A percentile compares a stretch with the other conserved stretches of the same genome.
Conservation (phyloP, 2,888 invertebrate genomes). For the Bembecia ichneumoniformis region DNA sequence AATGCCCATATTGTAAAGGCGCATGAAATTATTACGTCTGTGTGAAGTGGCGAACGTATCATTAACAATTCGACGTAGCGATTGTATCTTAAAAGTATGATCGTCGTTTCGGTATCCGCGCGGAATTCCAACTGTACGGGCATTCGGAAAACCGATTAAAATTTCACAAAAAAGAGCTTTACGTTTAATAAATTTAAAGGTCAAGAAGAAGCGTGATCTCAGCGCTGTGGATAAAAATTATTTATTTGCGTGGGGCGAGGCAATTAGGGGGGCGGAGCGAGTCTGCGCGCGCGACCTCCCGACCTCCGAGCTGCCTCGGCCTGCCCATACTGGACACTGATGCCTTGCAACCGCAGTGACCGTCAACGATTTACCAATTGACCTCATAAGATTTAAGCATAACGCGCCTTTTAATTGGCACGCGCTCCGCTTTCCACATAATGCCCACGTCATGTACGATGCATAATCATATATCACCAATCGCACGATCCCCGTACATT, state of each 20-base stretch:
- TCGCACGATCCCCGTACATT: neutral
- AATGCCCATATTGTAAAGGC: too few relatives aligned
- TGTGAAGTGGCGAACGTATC: constrained; percentile 28
- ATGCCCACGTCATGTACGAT: neutral
- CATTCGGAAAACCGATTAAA: constrained; percentile 31
- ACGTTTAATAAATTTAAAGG: constrained; percentile 58
- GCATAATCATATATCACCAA: neutral
- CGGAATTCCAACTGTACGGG: constrained; percentile 19
- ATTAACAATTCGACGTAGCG: constrained; percentile 58
- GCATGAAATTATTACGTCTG: constrained; percentile 1
- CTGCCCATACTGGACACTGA: constrained; percentile 26
- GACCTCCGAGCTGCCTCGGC: constrained; percentile 32
- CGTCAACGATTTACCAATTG: constrained; percentile 1
- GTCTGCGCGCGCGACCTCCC: constrained; percentile 63
- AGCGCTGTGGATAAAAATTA: constrained; percentile 61
- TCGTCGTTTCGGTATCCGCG: constrained; percentile 33
- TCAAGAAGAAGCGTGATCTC: constrained; percentile 61
- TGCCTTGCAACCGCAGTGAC: constrained; percentile 36
- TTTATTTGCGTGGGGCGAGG: constrained; percentile 70
- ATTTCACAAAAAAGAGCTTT: constrained; percentile 51
- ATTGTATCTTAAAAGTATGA: constrained; percentile 33
- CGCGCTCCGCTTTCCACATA: neutral
- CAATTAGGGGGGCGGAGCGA: constrained; percentile 69
- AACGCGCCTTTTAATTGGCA: neutral
- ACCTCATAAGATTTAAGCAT: neutral